Evolutionary conservation across 2,113 vertebrate species (phyloP).

Genomic region (Spea bombifrons): DNA sequence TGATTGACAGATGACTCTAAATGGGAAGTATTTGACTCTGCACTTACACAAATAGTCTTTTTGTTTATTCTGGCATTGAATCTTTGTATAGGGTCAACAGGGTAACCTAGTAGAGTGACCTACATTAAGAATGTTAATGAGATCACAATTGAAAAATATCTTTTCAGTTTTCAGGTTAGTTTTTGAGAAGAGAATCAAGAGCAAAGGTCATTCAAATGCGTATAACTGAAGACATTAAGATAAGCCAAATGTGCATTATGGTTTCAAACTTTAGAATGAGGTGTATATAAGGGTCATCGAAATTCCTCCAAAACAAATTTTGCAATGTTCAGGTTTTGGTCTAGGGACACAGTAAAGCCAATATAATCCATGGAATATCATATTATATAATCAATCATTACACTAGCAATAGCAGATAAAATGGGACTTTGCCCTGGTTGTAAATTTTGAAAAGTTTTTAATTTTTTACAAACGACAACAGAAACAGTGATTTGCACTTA

Average conservation of each 20-base stretch:
- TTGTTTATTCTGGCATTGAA: background rate
- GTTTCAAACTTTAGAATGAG: slow-evolving; percentile 24
- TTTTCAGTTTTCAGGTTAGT: slow-evolving; percentile 34
- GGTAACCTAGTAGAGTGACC: slow-evolving; percentile 10
- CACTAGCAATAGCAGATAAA: slow-evolving; percentile 1
- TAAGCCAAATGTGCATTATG: slow-evolving; percentile 30
- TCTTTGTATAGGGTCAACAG: slow-evolving; percentile 29
- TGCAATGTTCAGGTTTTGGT: slow-evolving; percentile 31
- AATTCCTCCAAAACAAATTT: slow-evolving; percentile 34
- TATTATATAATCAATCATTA: slow-evolving; percentile 34
- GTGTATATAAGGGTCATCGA: slow-evolving; percentile 41
- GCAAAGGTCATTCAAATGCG: slow-evolving; percentile 42
- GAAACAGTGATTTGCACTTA: too few relatives aligned
- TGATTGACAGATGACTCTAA: too few relatives aligned
- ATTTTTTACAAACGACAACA: too few relatives aligned
- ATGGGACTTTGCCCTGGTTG: slow-evolving; percentile 1
- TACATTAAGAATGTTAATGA: slow-evolving; percentile 33
- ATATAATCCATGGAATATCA: slow-evolving; percentile 29
- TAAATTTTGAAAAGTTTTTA: slow-evolving; percentile 29
- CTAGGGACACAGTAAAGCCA: slow-evolving; percentile 39
- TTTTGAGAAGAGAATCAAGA: slow-evolving; percentile 26
- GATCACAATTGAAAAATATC: slow-evolving; percentile 30
- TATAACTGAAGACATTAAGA: slow-evolving; percentile 24
- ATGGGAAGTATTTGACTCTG: too few relatives aligned
- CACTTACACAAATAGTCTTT: too few relatives aligned